Evolutionary conservation across 2,888 invertebrate species (phyloP).

Genomic region (Augiades crinisus): DNA sequence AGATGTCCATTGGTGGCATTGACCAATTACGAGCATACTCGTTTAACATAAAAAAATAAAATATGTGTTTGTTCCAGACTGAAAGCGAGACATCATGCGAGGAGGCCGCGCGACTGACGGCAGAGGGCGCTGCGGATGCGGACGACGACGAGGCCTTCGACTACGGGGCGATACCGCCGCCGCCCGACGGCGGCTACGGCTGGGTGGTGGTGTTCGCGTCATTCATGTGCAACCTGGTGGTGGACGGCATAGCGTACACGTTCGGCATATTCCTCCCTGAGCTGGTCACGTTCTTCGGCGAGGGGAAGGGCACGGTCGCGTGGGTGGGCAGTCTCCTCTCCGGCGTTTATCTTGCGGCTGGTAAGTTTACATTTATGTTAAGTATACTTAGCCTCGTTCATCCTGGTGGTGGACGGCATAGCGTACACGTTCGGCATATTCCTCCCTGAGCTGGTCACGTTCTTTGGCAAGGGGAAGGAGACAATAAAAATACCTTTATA

Average conservation of each 20-base stretch:
- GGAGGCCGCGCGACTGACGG: constrained; percentile 90
- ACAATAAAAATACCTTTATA: no score
- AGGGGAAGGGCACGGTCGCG: constrained; percentile 93
- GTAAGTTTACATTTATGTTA: no score
- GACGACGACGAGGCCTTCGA: constrained; percentile 84
- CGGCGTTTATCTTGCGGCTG: constrained; percentile 97
- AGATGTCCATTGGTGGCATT: no score
- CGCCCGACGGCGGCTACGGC: constrained; percentile 95
- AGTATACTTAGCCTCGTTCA: constrained; percentile 98
- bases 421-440: constrained; percentile 98
- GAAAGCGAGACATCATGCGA: constrained; percentile 94
- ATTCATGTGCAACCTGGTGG: constrained; percentile 98
- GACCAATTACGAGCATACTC: no score
- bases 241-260: constrained; percentile 99
- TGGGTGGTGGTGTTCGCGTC: constrained; percentile 98
- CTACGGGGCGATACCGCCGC: constrained; percentile 90
- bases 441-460: constrained; percentile 88
- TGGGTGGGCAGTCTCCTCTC: constrained; percentile 97
- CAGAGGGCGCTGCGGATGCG: constrained; percentile 82
- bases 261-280: constrained; percentile 96
- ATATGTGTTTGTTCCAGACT: constrained; percentile 81
- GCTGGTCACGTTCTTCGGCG: constrained; percentile 90
- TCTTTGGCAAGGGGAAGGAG: constrained; percentile 93
- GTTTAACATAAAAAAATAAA: not conserved
- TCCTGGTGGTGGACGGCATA: constrained; percentile 98